Conservation (phyloP, 1,140 invertebrate species). For the Ridgeia piscesae region DNA sequence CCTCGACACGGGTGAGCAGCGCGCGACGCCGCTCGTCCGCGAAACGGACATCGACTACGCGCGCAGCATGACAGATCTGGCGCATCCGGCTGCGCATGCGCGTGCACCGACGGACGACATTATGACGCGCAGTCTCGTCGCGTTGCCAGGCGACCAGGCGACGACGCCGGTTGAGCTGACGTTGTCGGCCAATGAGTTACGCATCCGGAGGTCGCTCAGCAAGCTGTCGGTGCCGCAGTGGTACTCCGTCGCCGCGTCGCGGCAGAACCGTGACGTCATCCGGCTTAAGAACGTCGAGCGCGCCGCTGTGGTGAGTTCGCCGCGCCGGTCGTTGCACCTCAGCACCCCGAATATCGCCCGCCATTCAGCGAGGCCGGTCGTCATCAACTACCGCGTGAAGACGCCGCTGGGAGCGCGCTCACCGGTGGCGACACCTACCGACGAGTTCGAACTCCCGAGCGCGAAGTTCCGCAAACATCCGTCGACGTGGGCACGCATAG, state of each 20-base stretch:
- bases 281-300: background rate
- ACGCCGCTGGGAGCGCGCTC: conserved; percentile 4
- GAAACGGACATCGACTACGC: conserved; percentile 24
- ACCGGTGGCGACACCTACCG: background rate
- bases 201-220: conserved; percentile 87
- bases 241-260: conserved; percentile 83
- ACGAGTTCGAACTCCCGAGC: conserved; percentile 9
- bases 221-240: conserved; percentile 89
- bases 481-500: background rate
- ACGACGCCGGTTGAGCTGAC: conserved; percentile 64
- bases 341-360: background rate
- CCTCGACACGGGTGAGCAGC: conserved; percentile 19
- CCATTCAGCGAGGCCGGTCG: background rate
- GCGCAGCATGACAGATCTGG: conserved; percentile 16
- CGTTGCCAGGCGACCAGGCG: conserved; percentile 66
- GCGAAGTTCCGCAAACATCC: background rate
- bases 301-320: background rate
- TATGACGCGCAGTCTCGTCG: background rate
- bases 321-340: background rate
- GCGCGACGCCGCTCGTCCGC: conserved; percentile 8
- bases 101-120: conserved; percentile 21
- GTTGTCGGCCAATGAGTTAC: conserved; percentile 76
- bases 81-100: background rate
- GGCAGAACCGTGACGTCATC: conserved; percentile 17
- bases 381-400: conserved; percentile 14